phyloP scores from a whole-genome alignment of 2,888 invertebrate genomes.

The Zelleria hepariella region DNA sequence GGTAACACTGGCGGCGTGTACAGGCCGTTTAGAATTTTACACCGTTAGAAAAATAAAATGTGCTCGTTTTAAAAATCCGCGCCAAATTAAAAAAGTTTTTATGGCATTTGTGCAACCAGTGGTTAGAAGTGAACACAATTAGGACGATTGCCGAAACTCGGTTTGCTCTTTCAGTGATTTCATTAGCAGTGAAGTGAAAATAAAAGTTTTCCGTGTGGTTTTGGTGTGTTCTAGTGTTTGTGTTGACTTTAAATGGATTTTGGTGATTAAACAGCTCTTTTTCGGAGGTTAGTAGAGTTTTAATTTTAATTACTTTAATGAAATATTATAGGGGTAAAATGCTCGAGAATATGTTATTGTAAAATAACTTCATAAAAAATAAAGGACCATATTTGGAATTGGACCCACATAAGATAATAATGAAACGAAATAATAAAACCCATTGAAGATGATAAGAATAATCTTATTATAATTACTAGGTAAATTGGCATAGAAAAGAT shows the following conservation, averaged over 20 bases:
- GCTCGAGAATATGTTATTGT: too few relatives aligned
- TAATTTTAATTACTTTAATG: neutral
- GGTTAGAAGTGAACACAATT: conserved; percentile 43
- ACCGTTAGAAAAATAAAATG: neutral
- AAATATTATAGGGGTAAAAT: too few relatives aligned
- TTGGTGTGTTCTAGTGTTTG: conserved; percentile 27
- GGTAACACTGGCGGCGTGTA: conserved; percentile 37
- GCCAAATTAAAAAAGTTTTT: neutral
- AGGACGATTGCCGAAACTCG: conserved; percentile 33
- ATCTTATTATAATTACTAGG: too few relatives aligned
- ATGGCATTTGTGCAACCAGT: conserved; percentile 45
- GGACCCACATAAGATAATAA: too few relatives aligned
- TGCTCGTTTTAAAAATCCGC: neutral
- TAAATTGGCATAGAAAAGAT: too few relatives aligned
- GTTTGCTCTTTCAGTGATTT: conserved; percentile 20
- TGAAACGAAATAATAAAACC: too few relatives aligned
- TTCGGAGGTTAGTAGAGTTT: neutral
- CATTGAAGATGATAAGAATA: too few relatives aligned
- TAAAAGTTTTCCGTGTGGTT: conserved; percentile 26
- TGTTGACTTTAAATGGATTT: conserved; percentile 24
- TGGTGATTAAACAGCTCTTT: neutral
- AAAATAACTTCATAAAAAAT: too few relatives aligned
- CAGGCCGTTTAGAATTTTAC: neutral
- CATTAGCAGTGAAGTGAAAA: conserved; percentile 22
- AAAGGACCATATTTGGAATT: too few relatives aligned